A percentile compares a stretch with the other conserved stretches of the same genome.
Evolutionary conservation across 2,113 vertebrate species (phyloP).

Genomic region (Struthidea cinerea): DNA sequence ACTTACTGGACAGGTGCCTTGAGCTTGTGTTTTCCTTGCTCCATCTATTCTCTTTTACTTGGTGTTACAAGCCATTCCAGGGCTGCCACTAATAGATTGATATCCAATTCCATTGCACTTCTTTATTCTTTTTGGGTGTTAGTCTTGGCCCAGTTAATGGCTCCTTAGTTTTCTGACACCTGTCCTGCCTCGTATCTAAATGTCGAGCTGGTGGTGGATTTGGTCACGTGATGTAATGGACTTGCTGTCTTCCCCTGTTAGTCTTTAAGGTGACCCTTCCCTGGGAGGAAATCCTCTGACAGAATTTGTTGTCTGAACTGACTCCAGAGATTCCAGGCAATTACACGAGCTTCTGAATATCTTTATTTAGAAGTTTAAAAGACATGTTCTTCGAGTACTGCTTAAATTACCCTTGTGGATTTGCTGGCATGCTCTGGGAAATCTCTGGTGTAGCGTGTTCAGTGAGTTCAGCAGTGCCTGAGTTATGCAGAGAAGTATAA

Average conservation of each 20-base stretch:
- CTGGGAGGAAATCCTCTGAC: background rate
- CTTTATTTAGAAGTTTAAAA: constrained; percentile 39
- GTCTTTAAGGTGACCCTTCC: constrained; percentile 2
- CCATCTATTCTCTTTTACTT: background rate
- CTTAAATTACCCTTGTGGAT: constrained; percentile 8
- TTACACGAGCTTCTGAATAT: background rate
- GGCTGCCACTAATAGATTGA: background rate
- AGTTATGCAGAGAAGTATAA: background rate
- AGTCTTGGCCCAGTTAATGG: background rate
- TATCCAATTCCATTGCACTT: background rate
- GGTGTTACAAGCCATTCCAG: background rate
- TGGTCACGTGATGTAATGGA: constrained; percentile 11
- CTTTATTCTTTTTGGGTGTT: background rate
- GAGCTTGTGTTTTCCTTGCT: background rate
- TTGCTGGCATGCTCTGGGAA: background rate
- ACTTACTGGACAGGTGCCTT: background rate
- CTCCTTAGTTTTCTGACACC: constrained; percentile 24
- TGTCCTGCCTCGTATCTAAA: background rate
- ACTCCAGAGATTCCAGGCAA: constrained; percentile 33
- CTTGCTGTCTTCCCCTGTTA: constrained; percentile 37
- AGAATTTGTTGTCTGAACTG: constrained; percentile 45
- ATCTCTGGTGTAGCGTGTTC: background rate
- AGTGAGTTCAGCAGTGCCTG: background rate
- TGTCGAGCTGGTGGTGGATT: background rate
- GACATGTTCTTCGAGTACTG: background rate